Evolutionary conservation across 2,797 vertebrate genomes (phyloP), one percentile per base, ranked within the genome.

Genomic region (Betta splendens): DNA sequence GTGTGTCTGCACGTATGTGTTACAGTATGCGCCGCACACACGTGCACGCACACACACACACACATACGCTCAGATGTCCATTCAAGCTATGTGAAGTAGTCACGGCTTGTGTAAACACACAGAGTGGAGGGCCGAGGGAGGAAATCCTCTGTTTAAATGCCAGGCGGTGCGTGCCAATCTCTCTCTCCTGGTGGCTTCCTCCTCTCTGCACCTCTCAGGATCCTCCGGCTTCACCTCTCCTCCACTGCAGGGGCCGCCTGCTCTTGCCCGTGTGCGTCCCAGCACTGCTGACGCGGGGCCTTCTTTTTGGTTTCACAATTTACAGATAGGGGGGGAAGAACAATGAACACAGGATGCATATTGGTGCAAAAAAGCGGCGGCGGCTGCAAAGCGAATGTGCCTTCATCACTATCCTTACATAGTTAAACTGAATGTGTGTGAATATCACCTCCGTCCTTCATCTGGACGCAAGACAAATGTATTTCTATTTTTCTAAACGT

Each of bases 101-200:
- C 36, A 46, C 40, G 78, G 66, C 45, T 80, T 83, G 31, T 78
- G 76, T 85, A 84, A 87, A 84, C 84, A 88, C 67, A 74, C 50
- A 28, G 49, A 80, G 73, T 64, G 48, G 75, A 85, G 77, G 82
- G 69, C 83, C 82, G 78, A 64, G 64, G 47, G 75, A 88, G 87
- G 86, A 86, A 85, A 89, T 88, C 85, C 85, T 88, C 79, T 78
- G 68, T 76, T 73, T 80, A 69, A 84, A 85, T 78, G 78, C 78
- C 84, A 85, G 74, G 69, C 69, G 56, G 79, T 79, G 69, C 64
- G 43, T 75, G 77, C 75, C 78, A 71, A 79, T 84, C 69, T 79
- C 74, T 67, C 69, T 75, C 65, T 52, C 52, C 81, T 64, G 58
- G 44, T 83, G 80, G 78, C 83, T 86, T 82, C 78, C 80, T 84